phyloP scores from a whole-genome alignment of 2,888 invertebrate species.

The Platycnemis pennipes region DNA sequence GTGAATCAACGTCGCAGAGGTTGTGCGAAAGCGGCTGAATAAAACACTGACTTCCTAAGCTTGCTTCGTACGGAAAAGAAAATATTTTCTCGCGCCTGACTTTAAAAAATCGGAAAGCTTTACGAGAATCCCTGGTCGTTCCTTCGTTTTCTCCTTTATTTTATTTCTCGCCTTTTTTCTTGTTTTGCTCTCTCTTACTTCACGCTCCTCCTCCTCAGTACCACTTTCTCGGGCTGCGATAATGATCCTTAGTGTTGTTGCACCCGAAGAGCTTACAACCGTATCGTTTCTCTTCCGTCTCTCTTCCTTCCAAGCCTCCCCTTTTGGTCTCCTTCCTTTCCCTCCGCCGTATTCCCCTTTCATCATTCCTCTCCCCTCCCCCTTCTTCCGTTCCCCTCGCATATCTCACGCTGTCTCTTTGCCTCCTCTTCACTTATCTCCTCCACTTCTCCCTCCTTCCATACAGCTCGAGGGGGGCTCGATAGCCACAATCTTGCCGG shows the following conservation, averaged over 20 bases:
- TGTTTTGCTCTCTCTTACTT: neutral
- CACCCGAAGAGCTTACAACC: conserved; percentile 28
- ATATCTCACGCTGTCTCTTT: neutral
- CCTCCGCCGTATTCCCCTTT: neutral
- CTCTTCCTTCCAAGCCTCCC: neutral
- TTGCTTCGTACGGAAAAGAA: neutral
- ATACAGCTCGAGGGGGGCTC: neutral
- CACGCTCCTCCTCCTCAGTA: neutral
- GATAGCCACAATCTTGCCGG: neutral
- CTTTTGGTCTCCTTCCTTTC: neutral
- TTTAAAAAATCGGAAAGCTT: neutral
- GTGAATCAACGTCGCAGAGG: neutral
- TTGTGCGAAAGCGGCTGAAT: neutral
- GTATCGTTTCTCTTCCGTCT: neutral
- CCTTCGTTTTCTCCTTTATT: neutral
- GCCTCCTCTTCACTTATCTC: neutral
- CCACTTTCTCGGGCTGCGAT: conserved; percentile 22
- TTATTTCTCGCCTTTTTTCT: neutral
- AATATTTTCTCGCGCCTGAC: neutral
- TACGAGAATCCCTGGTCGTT: neutral
- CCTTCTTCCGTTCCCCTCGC: neutral
- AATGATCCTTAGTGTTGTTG: conserved; percentile 33
- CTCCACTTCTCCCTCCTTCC: neutral
- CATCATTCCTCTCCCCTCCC: neutral
- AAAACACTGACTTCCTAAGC: neutral